These are phyloP conservation scores for Penaeus indicus DNA, from an alignment of 1,140 invertebrate genomes.

Conservation along the genomic window DNA sequence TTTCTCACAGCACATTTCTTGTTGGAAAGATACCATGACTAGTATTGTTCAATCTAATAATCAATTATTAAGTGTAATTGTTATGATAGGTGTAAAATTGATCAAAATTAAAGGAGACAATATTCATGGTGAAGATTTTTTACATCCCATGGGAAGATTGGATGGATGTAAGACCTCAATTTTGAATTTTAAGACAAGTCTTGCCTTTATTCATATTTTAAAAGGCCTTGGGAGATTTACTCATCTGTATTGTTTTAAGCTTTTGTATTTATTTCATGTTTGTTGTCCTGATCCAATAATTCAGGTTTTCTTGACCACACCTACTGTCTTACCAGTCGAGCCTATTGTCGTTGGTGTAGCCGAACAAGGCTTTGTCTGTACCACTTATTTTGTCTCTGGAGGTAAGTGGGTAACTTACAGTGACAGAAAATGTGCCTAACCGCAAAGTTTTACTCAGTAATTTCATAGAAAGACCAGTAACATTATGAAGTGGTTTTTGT, in stretches of 20 bases:
- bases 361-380: constrained; percentile 58
- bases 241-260: constrained; percentile 55
- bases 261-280: constrained; percentile 63
- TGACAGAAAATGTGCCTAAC: constrained; percentile 50
- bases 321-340: constrained; percentile 61
- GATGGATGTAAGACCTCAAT: neutral
- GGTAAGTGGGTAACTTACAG: constrained; percentile 60
- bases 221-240: constrained; percentile 34
- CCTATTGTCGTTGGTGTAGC: constrained; percentile 62
- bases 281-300: constrained; percentile 63
- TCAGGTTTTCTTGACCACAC: constrained; percentile 62
- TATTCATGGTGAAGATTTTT: no score
- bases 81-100: no score
- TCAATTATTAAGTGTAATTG: no score
- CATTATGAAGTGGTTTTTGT: constrained; percentile 16
- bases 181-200: neutral
- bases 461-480: constrained; percentile 35
- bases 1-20: no score
- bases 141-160: no score
- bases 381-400: constrained; percentile 59
- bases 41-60: no score
- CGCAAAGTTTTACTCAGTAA: constrained; percentile 16
- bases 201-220: neutral
- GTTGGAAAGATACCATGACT: no score
- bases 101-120: no score